Base-by-base conservation (phyloP, 92 coral and sea anemone genomes). In the Phenganax subtilis region DNA sequence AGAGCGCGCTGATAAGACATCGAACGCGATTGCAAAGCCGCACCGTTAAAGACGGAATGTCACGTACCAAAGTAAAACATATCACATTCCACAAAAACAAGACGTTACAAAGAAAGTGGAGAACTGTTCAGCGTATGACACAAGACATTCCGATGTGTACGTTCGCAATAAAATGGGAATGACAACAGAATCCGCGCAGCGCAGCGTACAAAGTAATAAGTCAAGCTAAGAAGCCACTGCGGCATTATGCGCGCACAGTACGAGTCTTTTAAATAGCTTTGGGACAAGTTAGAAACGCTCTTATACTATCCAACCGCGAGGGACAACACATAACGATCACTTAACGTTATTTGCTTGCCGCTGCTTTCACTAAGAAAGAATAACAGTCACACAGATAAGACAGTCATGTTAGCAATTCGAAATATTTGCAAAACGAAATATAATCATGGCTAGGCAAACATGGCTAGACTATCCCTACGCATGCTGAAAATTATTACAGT, bases 161-260 rank as follows among this genome's bases (percentile, higher is more conserved):
- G 25, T 20, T 20, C 25, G 25, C 25, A 20, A 20, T 20, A 37
- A 37, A 37, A 37, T 37, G 47, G 47, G 47, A 37, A 37, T 5
- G 47, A 37, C 47, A 37, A 37, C 5, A 37, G 47, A 37, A 37
- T 37, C 25, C 25, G 25, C 25, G 25, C 25, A 20, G 47, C 47
- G 47, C 47, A 37, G 47, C 47, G 47, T 37, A 37, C 47, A 37
- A 37, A 5, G 47, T 5, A 37, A 5, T 5, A 37, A 37, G 47
- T 5, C 47, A 37, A 37, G 47, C 47, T 37, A 37, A 37, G 73
- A 68, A 14, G 11, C 53, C 14, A 53, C n/a, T 1, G 20, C 9
- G 9, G 71, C 71, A 57, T 77, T 77, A 71, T 77, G 12, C 8
- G 14, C 70, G n/a, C 82, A 64, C 82, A 77, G 82, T 77, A 64